Evolutionary conservation across 2,113 vertebrate species (phyloP), one percentile per base, ranked within the genome.

Genomic region (Globicephala melas): DNA sequence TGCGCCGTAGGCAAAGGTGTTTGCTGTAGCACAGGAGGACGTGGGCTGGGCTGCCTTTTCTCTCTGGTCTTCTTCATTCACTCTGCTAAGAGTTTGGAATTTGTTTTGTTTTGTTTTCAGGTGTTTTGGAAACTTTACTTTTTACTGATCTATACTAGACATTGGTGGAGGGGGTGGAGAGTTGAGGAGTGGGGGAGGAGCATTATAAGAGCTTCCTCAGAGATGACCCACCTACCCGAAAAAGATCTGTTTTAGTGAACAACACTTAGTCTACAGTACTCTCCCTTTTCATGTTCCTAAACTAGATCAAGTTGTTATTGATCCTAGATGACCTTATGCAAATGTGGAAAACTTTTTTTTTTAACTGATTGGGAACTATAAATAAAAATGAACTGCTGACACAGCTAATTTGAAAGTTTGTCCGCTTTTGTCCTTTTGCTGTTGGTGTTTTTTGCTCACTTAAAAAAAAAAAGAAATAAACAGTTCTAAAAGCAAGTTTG

Each of bases 391-490:
- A 97, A 87, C 41, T 88, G 84, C 50, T 96, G 77, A 80, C 71
- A 47, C 58, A 80, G 71, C 89, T 95, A 62, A 91, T 74, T 92
- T 82, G 65, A 60, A 93, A 84, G 58, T 55, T 15, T 86, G 85
- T 89, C 68, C 94, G 92, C 95, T 94, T 97, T 95, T 97, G 96
- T 85, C 85, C 67, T 89, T 85, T 92, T 68, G 55, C 71, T 93
- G 47, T 86, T 95, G 83, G 73, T 83, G 38, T 85, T 85, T 77
- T 91, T 88, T 89, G 88, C 84, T 84, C 95, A 88, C 65, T 95
- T 89, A 67, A 84, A 31, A 91, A 38, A 70, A 70, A 91, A 28
- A 91, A 79, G 38, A 92, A 97, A 98, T 89, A 96, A 98, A 98
- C 89, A 93, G 53, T 93, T 97, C 74, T 92, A 94, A 90, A 97